Evolutionary conservation across 2,888 invertebrate genomes (phyloP).

Genomic region (Drosophila diplacantha): DNA sequence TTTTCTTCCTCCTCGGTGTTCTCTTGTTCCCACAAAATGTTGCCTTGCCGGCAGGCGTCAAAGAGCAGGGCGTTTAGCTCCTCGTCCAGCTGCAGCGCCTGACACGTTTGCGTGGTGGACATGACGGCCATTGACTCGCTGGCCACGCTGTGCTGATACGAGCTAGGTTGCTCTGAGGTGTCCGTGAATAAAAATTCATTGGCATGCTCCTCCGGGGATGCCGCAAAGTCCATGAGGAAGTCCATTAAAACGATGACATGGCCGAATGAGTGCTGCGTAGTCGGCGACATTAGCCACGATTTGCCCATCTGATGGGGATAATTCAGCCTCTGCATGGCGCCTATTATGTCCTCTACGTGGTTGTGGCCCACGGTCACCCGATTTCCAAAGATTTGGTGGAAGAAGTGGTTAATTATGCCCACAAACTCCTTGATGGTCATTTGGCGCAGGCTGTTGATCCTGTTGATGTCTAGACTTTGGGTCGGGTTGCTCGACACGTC

Average conservation of each 20-base stretch:
- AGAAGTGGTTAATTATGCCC: conserved; percentile 70
- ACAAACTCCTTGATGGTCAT: conserved; percentile 77
- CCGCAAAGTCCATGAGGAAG: conserved; percentile 73
- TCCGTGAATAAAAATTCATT: conserved; percentile 56
- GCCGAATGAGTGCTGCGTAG: conserved; percentile 75
- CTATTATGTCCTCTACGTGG: conserved; percentile 74
- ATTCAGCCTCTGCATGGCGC: conserved; percentile 70
- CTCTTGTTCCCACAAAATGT: conserved; percentile 71
- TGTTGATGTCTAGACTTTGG: conserved; percentile 57
- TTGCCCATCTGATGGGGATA: conserved; percentile 73
- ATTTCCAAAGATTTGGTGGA: conserved; percentile 70
- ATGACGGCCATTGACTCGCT: conserved; percentile 36
- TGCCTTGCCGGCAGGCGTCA: conserved; percentile 57
- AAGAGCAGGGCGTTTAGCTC: conserved; percentile 62
- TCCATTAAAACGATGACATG: conserved; percentile 74
- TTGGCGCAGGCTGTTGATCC: conserved; percentile 67
- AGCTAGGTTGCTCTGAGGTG: conserved; percentile 47
- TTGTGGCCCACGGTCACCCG: conserved; percentile 69
- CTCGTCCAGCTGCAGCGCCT: conserved; percentile 52
- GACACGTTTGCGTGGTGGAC: conserved; percentile 39
- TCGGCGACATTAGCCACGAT: conserved; percentile 77
- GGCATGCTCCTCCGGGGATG: conserved; percentile 16
- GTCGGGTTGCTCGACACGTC: conserved; percentile 50
- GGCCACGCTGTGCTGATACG: conserved; percentile 43
- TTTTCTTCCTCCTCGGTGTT: conserved; percentile 62